Evolutionary conservation across 2,113 vertebrate species (phyloP).

Genomic region (human): GRCh38 chr1:173973001-173973500

Average conservation of each 20-base stretch:
- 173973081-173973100: slow-evolving; percentile 10
- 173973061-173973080: not conserved
- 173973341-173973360: too few species aligned
- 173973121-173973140: not conserved
- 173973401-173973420: too few species aligned
- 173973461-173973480: too few species aligned
- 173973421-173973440: too few species aligned
- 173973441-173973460: too few species aligned
- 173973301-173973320: too few species aligned
- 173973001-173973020: not conserved
- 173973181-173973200: not conserved
- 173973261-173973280: too few species aligned
- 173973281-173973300: too few species aligned
- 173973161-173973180: not conserved
- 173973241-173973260: not conserved
- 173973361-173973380: too few species aligned
- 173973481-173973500: too few species aligned
- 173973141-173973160: not conserved
- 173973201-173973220: not conserved
- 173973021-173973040: not conserved
- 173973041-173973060: not conserved
- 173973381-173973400: too few species aligned
- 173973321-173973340: too few species aligned
- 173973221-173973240: not conserved
- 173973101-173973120: not conserved